Base-by-base conservation (phyloP, 1,140 invertebrate species). In the Psix sp. region DNA sequence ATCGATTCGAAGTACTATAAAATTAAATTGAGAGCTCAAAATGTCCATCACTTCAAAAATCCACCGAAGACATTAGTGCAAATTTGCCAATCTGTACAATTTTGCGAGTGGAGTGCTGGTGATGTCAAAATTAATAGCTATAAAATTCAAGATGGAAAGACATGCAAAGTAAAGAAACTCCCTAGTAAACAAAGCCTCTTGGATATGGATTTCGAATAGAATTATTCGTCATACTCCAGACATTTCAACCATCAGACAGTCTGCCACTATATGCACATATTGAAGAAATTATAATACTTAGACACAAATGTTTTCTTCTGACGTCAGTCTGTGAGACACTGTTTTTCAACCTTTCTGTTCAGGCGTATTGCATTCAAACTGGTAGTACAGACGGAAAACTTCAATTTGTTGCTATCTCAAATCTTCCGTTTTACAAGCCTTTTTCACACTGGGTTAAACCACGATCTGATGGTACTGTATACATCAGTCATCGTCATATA, bases 191-290 rank as follows among this genome's bases (percentile, higher is more conserved):
- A 38, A 7, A 3, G 11, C 16, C 36, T 68, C n/a, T 16, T n/a
- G n/a, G n/a, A n/a, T n/a, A n/a, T 21, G 67, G 63, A 42, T 63
- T 56, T 40, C 48, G 67, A 13, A 31, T 36, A 24, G 35, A 29
- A 5, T 51, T 60, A 20, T 68, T 14, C 21, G 45, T 68, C 2
- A 9, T 33, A 17, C 11, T 51, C 10, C 26, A 57, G 31, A 24
- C 10, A 10, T n/a, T n/a, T 13, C 24, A n/a, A 6, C 10, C n/a
- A n/a, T n/a, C n/a, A 21, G 48, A 65, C 33, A 45, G 36, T 20
- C 35, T 65, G 13, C 26, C 14, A 13, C 4, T 46, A 16, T 54
- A 54, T 46, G 48, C 26, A 5, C 15, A 33, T 1, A 66, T 66
- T 20, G 26, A 46, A 26, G 62, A 66, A 56, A 56, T 66, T 18